Evolutionary conservation across 2,113 vertebrate genomes (phyloP).

Genomic region (Phalacrocorax pelagicus): DNA sequence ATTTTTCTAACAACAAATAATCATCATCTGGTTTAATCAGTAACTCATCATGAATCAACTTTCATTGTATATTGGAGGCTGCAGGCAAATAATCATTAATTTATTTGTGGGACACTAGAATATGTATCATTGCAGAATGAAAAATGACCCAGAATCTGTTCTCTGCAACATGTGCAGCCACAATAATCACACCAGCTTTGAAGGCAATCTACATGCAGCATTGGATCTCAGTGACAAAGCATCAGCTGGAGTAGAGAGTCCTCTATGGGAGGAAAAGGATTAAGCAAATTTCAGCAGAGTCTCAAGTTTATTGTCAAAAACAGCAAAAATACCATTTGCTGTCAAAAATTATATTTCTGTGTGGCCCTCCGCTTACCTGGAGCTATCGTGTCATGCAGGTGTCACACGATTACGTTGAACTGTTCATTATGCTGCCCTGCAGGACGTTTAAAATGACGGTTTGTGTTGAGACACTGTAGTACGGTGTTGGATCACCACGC

Average conservation of each 20-base stretch:
- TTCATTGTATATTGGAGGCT: background rate
- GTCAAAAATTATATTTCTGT: background rate
- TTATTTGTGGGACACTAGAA: background rate
- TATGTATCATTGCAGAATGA: background rate
- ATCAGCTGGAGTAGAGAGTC: background rate
- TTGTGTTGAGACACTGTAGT: background rate
- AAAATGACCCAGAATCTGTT: background rate
- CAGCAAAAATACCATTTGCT: background rate
- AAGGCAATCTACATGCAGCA: background rate
- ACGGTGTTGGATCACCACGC: background rate
- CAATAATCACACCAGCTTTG: background rate
- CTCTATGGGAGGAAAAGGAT: background rate
- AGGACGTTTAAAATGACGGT: background rate
- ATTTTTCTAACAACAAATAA: background rate
- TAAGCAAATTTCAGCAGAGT: background rate
- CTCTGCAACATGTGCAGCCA: background rate
- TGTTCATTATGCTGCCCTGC: background rate
- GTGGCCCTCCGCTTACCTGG: background rate
- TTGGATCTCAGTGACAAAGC: background rate
- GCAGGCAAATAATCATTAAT: background rate
- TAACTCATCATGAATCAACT: background rate
- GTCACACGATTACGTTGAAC: background rate
- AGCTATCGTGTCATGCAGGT: background rate
- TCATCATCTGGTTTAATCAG: background rate
- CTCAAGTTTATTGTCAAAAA: background rate